Percentiles rank a stretch among this genome's conserved stretches.
phyloP scores from a whole-genome alignment of 2,113 vertebrate genomes.

The Mus spicilegus region DNA sequence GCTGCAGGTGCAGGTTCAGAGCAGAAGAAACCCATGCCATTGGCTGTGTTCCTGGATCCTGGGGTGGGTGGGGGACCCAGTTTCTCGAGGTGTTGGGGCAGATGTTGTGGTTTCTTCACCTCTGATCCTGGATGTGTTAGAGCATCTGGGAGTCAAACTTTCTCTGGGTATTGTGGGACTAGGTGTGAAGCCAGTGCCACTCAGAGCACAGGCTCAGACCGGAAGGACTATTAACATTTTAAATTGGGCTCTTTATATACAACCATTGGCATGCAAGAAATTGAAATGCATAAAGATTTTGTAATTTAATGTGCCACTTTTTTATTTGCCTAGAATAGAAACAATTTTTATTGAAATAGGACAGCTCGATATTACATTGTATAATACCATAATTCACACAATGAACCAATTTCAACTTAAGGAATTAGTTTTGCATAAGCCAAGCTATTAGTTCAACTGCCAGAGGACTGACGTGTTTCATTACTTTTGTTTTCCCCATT shows the following conservation, averaged over 20 bases:
- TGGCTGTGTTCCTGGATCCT: too few species aligned
- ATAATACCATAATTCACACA: constrained; percentile 77
- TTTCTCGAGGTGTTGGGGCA: too few species aligned
- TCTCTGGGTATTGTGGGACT: too few species aligned
- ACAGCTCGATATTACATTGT: constrained; percentile 76
- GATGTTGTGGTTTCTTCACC: too few species aligned
- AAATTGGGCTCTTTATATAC: constrained; percentile 79
- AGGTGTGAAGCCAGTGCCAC: too few species aligned
- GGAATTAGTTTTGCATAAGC: constrained; percentile 82
- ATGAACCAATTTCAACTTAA: constrained; percentile 80
- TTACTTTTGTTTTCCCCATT: constrained; percentile 60
- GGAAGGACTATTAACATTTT: constrained; percentile 73
- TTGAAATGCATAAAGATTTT: constrained; percentile 76
- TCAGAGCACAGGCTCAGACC: too few species aligned
- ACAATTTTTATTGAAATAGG: constrained; percentile 75
- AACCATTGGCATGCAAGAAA: constrained; percentile 70
- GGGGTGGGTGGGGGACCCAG: too few species aligned
- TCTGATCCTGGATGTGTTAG: too few species aligned
- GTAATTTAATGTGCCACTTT: constrained; percentile 78
- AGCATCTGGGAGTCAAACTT: too few species aligned
- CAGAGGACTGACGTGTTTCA: constrained; percentile 38
- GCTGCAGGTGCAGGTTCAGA: too few species aligned
- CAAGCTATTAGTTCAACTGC: constrained; percentile 64
- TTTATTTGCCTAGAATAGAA: constrained; percentile 77
- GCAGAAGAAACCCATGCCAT: too few species aligned